Conservation (phyloP, 2,888 invertebrate genomes). For the Seladonia tumulorum region DNA sequence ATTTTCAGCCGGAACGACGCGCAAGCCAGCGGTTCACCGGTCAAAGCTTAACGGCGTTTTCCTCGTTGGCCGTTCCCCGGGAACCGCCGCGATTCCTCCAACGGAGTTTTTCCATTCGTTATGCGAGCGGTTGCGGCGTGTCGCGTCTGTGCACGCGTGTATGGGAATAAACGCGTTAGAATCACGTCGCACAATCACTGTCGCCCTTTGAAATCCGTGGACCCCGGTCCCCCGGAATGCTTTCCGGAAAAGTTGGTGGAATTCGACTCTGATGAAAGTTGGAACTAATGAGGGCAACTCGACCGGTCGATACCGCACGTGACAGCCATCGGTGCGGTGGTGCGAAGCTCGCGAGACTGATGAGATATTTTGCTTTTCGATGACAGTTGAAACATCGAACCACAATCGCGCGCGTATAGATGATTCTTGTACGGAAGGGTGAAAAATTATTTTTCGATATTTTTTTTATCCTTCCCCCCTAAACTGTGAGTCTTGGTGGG, state of each 20-base stretch:
- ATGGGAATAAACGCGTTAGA: constrained; percentile 26
- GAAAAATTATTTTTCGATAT: too few species aligned
- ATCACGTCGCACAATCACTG: constrained; percentile 20
- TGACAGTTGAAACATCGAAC: neutral
- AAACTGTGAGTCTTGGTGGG: too few species aligned
- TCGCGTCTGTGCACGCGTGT: neutral
- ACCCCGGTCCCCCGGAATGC: neutral
- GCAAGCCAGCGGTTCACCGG: constrained; percentile 45
- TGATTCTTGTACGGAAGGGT: too few species aligned
- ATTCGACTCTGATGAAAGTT: neutral
- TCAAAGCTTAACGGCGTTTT: constrained; percentile 61
- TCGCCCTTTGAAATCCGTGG: constrained; percentile 9
- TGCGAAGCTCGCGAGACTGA: neutral
- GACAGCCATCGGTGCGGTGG: neutral
- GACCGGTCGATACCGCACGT: neutral
- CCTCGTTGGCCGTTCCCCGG: constrained; percentile 25
- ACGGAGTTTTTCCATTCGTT: constrained; percentile 42
- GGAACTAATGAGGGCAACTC: neutral
- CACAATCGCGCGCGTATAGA: neutral
- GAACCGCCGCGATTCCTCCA: constrained; percentile 25
- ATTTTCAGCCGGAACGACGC: constrained; percentile 52
- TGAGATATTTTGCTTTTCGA: neutral
- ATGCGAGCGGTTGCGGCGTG: constrained; percentile 1
- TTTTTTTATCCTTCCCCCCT: too few species aligned
- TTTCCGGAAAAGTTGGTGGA: neutral